Evolutionary conservation across 1,140 invertebrate species (phyloP).

Genomic region (Orchestia grillus): DNA sequence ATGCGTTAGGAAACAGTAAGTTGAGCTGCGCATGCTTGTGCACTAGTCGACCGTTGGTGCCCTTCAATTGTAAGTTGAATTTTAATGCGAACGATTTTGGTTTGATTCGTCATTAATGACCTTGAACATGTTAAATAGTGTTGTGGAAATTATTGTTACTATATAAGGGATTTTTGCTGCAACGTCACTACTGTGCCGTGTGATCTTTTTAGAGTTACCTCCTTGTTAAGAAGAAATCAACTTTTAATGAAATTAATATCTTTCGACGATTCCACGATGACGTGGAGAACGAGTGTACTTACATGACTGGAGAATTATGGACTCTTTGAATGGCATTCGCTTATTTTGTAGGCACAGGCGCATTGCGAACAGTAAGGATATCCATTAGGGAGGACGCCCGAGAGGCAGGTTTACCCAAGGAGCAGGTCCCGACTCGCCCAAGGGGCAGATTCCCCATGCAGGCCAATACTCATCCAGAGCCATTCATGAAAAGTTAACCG

Average conservation of each 20-base stretch:
- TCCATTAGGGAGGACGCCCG: background rate
- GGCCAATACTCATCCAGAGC: too few relatives aligned
- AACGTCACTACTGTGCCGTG: background rate
- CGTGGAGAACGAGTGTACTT: background rate
- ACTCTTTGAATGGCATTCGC: background rate
- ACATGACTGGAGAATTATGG: background rate
- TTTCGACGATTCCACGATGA: background rate
- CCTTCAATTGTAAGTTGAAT: background rate
- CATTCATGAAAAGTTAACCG: background rate
- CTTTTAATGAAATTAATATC: background rate
- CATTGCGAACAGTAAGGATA: background rate
- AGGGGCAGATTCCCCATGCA: background rate
- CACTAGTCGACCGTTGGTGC: background rate
- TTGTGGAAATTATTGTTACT: background rate
- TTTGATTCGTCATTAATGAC: background rate
- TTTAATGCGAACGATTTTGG: background rate
- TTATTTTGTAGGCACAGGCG: background rate
- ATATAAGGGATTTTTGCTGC: background rate
- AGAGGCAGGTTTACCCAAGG: background rate
- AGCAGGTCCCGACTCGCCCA: background rate
- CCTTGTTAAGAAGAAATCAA: background rate
- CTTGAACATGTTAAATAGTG: background rate
- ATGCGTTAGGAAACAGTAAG: background rate
- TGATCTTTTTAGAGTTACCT: background rate
- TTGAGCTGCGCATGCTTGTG: background rate